These are phyloP conservation scores for Ormyrus thymus DNA, from an alignment of 2,888 invertebrate genomes.

Conservation along the genomic window DNA sequence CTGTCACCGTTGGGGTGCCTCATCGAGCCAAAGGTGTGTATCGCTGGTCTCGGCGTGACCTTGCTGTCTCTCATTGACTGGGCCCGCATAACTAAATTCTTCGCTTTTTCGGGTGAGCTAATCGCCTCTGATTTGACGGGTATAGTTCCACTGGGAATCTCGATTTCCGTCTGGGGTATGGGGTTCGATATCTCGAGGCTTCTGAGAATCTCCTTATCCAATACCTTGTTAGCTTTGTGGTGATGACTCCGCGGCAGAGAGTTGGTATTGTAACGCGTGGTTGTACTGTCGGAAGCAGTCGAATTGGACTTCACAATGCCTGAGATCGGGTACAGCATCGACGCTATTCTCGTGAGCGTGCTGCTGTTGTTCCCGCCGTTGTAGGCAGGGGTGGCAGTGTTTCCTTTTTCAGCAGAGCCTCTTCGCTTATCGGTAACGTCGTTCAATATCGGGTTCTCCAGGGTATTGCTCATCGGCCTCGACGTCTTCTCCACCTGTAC, in stretches of 20 bases:
- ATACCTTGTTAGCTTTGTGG: conserved; percentile 80
- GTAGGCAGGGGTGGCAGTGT: neutral
- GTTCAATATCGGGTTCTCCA: neutral
- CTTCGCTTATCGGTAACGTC: conserved; percentile 3
- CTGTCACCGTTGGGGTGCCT: conserved; percentile 83
- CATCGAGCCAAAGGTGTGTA: conserved; percentile 90
- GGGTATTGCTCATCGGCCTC: neutral
- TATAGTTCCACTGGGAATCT: conserved; percentile 78
- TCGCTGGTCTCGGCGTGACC: conserved; percentile 77
- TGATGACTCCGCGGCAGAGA: conserved; percentile 79
- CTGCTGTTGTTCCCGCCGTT: conserved; percentile 67
- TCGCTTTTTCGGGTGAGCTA: conserved; percentile 75
- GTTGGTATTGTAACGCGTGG: conserved; percentile 67
- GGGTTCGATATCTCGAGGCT: conserved; percentile 90
- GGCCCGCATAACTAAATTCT: conserved; percentile 83
- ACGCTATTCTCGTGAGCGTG: conserved; percentile 83
- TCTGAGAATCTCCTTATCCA: conserved; percentile 84
- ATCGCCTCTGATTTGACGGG: conserved; percentile 77
- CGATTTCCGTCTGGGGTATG: conserved; percentile 83
- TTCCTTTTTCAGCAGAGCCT: neutral
- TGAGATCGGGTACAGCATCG: conserved; percentile 77
- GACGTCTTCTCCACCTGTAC: neutral
- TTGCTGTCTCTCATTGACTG: conserved; percentile 86
- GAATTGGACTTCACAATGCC: conserved; percentile 75
- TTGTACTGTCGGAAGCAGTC: neutral